Percentiles rank a stretch among this genome's conserved stretches.
Conservation (phyloP, 2,113 vertebrate species). For the Anhinga anhinga region DNA sequence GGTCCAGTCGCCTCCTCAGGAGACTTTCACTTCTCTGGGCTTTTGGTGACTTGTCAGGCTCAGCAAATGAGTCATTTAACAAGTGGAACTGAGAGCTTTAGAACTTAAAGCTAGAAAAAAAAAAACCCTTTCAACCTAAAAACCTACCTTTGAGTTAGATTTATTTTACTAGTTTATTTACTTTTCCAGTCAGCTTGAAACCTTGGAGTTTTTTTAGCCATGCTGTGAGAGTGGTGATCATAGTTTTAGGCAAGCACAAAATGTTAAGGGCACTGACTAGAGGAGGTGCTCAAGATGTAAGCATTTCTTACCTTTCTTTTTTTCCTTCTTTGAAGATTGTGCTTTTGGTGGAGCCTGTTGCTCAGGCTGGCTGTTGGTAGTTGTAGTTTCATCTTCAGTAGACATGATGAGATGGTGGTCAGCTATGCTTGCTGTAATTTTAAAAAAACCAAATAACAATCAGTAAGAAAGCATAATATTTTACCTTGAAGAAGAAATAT, state of each 20-base stretch:
- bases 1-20: not conserved
- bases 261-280: not conserved
- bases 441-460: not conserved
- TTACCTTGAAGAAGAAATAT: not conserved
- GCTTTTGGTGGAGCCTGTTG: constrained; percentile 62
- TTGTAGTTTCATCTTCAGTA: constrained; percentile 76
- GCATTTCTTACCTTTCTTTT: constrained; percentile 81
- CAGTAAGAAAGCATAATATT: not conserved
- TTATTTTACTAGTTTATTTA: not conserved
- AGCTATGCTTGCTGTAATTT: not conserved
- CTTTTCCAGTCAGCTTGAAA: not conserved
- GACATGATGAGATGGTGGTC: constrained; percentile 78
- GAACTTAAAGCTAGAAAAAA: not conserved
- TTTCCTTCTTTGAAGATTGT: constrained; percentile 85
- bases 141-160: not conserved
- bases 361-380: constrained; percentile 67
- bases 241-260: not conserved
- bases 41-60: not conserved
- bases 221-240: not conserved
- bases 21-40: not conserved
- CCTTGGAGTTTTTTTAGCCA: not conserved
- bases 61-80: not conserved
- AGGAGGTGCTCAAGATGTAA: not conserved
- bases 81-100: not conserved
- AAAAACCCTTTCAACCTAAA: not conserved